phyloP scores from a whole-genome alignment of 2,888 invertebrate species.

The Nematopogon swammerdamellus region DNA sequence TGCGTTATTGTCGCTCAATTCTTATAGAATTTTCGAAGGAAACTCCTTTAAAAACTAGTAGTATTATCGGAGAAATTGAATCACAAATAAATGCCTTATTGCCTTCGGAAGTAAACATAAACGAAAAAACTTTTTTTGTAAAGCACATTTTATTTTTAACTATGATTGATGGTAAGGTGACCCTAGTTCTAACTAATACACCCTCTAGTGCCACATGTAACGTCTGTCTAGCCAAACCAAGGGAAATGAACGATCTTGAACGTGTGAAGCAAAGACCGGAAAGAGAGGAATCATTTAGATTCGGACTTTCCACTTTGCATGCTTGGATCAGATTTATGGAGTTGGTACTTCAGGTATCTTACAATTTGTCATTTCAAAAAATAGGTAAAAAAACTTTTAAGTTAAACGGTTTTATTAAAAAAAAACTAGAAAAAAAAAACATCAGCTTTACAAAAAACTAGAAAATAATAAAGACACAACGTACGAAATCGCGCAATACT shows the following conservation, averaged over 20 bases:
- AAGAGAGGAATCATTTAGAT: conserved; percentile 10
- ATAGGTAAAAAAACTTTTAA: too few species aligned
- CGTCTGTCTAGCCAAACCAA: conserved; percentile 12
- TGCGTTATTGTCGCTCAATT: conserved; percentile 7
- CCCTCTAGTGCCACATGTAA: conserved; percentile 7
- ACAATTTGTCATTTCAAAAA: conserved; percentile 5
- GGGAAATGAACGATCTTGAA: conserved; percentile 11
- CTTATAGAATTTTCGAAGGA: conserved; percentile 12
- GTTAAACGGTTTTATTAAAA: too few species aligned
- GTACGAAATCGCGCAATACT: too few species aligned
- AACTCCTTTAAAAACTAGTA: conserved; percentile 11
- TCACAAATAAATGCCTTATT: conserved; percentile 4
- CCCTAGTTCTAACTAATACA: conserved; percentile 10
- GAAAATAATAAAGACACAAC: too few species aligned
- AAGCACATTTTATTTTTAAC: conserved; percentile 15
- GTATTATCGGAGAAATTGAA: conserved; percentile 9
- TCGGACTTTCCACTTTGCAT: conserved; percentile 14
- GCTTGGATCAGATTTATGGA: conserved; percentile 7
- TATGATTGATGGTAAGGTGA: conserved; percentile 15
- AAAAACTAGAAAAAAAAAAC: too few species aligned
- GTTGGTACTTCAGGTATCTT: conserved; percentile 2
- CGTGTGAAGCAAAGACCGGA: conserved; percentile 7
- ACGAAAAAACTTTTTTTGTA: conserved; percentile 4
- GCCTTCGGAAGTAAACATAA: conserved; percentile 10
- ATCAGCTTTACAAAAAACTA: too few species aligned